Conservation (phyloP, 1,140 invertebrate genomes). For the Oryctes rhinoceros region DNA sequence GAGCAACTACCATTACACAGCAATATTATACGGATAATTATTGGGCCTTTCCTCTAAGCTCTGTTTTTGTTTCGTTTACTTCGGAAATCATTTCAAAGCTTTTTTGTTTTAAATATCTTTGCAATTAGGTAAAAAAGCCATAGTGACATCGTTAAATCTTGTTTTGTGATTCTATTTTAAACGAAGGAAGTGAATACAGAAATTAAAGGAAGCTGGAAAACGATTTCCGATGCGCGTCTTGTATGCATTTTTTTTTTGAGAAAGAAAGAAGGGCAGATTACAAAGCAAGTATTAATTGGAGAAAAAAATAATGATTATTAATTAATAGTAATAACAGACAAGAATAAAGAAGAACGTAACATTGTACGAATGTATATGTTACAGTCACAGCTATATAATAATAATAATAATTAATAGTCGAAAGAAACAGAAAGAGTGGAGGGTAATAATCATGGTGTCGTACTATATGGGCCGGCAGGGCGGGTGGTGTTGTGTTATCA, state of each 20-base stretch:
- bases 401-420: slow-evolving; percentile 4
- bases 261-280: no score
- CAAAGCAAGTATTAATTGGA: not conserved
- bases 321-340: slow-evolving; percentile 16
- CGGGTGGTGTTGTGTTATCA: not conserved
- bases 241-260: no score
- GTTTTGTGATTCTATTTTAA: no score
- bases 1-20: slow-evolving; percentile 33
- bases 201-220: no score
- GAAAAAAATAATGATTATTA: not conserved
- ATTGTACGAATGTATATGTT: slow-evolving; percentile 27
- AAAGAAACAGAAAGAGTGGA: slow-evolving; percentile 12
- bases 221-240: no score
- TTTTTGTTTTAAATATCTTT: no score
- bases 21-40: slow-evolving; percentile 5
- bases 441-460: not conserved
- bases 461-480: not conserved
- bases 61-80: no score
- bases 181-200: no score
- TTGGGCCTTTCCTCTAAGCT: no score
- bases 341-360: slow-evolving; percentile 34
- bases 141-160: no score
- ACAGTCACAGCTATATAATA: slow-evolving; percentile 9
- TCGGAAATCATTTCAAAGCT: no score
- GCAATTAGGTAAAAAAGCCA: no score